phyloP scores from a whole-genome alignment of 2,888 invertebrate genomes.

The Syritta pipiens region DNA sequence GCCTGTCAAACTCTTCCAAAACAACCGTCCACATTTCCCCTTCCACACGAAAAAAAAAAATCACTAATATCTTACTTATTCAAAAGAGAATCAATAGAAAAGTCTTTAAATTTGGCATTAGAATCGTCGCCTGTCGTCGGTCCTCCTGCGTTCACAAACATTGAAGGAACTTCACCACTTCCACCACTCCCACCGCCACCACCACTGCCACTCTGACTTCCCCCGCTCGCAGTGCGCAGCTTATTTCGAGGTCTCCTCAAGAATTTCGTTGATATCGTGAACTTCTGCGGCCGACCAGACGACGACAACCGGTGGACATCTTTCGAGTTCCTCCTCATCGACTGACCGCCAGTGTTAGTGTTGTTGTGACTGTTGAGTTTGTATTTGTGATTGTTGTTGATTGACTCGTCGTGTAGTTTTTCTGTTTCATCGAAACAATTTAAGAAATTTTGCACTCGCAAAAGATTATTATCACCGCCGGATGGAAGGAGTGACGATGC shows the following conservation, averaged over 20 bases:
- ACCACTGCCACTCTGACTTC: constrained; percentile 17
- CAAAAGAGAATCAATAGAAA: constrained; percentile 79
- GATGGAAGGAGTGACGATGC: constrained; percentile 70
- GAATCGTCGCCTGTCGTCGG: constrained; percentile 78
- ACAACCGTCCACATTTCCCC: not conserved
- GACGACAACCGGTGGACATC: constrained; percentile 24
- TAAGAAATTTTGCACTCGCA: constrained; percentile 76
- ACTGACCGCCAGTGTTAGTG: too few relatives aligned
- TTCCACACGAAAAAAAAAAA: constrained; percentile 6
- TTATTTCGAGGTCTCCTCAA: constrained; percentile 76
- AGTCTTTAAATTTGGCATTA: constrained; percentile 79
- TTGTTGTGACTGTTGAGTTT: constrained; percentile 60
- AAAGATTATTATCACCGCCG: constrained; percentile 73
- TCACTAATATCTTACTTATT: constrained; percentile 72
- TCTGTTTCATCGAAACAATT: constrained; percentile 75
- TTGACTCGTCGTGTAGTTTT: constrained; percentile 46
- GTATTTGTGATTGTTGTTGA: constrained; percentile 36
- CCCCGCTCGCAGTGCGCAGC: constrained; percentile 60
- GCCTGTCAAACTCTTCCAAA: not conserved
- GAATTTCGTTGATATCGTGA: constrained; percentile 78
- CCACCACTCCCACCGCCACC: not conserved
- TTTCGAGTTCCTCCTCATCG: too few relatives aligned
- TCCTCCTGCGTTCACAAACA: not conserved
- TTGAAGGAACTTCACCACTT: not conserved
- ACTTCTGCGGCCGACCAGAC: constrained; percentile 73